phyloP scores from a whole-genome alignment of 35 echinoderm and acorn worm species.

The Diadema setosum region DNA sequence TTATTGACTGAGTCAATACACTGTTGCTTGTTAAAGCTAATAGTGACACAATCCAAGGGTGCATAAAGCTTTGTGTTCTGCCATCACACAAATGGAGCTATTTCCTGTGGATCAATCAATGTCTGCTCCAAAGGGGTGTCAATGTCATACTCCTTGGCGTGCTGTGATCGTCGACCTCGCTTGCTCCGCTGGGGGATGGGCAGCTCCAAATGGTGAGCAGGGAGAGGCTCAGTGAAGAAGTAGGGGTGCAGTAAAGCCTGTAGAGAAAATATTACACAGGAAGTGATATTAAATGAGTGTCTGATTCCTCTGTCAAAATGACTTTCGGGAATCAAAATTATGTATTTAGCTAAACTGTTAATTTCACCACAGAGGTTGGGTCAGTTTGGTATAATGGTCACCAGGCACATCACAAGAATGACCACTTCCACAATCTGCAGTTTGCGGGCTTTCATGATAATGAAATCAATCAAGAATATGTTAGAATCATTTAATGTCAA shows the following conservation, averaged over 20 bases:
- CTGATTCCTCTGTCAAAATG: not conserved
- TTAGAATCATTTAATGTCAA: too few species aligned
- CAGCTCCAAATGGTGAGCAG: constrained; percentile 89
- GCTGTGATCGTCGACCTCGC: constrained; percentile 61
- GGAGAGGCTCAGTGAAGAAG: constrained; percentile 93
- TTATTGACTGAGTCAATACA: not conserved
- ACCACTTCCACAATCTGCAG: too few species aligned
- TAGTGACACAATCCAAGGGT: not conserved
- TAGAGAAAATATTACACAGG: not conserved
- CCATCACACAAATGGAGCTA: constrained; percentile 64
- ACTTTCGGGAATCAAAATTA: too few species aligned
- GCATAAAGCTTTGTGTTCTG: not conserved
- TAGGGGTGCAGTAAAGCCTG: constrained; percentile 96
- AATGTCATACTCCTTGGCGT: constrained; percentile 86
- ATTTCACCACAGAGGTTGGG: too few species aligned
- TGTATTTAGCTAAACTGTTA: too few species aligned
- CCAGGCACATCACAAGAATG: too few species aligned
- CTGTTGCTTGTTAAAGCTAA: not conserved
- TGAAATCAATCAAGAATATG: too few species aligned
- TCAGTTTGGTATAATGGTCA: too few species aligned
- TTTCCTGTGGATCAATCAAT: constrained; percentile 74
- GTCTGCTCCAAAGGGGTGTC: constrained; percentile 85
- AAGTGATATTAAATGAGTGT: not conserved
- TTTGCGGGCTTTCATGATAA: too few species aligned
- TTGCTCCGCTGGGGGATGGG: constrained; percentile 76